Base-by-base conservation (phyloP, 2,888 invertebrate genomes). In the Tromatobia lineatoria region DNA sequence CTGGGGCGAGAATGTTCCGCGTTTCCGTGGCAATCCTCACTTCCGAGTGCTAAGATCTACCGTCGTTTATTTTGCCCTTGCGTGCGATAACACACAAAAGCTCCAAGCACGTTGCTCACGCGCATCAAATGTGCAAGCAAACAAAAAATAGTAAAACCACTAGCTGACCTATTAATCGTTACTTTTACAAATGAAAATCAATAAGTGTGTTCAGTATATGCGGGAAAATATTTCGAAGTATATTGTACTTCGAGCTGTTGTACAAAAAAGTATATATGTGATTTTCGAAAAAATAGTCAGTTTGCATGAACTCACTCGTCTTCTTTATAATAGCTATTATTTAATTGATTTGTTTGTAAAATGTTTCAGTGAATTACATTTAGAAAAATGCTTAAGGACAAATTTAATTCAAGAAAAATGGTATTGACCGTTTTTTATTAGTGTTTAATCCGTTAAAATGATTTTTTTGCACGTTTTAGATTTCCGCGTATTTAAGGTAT, bases 11-110 rank as follows among this genome's bases (percentile, higher is more conserved):
- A 71, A 54, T 71, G 76, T 71, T 45, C 25, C 29, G 66, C 76
- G 66, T 71, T 82, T 81, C 64, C 71, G 82, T 57, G 66, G 45
- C 57, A 52, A 38, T 57, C 57, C 66, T 77, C 23, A 57, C 66
- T 77, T 73, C 66, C 77, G 82, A 77, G 34, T 71, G 76, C 47
- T 71, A 47, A 47, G 69, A 71, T 54, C 71, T 57, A 67, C 15
- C 29, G 52, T 38, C 61, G 59, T 29, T 79, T 79, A 61, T 45
- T 70, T 57, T 71, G 18, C 52, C 34, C 38, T 64, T n/a, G 38
- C 64, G 64, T 64, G 38, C 38, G 64, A 64, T 64, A 42, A 64
- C 64, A 34, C 20, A 64, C 18, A 42, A 64, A 64, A 64, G 38
- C 38, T 13, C 13, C 34, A 34, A 18, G 2, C 18, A 7, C 11